Base-by-base conservation (phyloP, 2,888 invertebrate genomes). In the Pardosa pseudoannulata region DNA sequence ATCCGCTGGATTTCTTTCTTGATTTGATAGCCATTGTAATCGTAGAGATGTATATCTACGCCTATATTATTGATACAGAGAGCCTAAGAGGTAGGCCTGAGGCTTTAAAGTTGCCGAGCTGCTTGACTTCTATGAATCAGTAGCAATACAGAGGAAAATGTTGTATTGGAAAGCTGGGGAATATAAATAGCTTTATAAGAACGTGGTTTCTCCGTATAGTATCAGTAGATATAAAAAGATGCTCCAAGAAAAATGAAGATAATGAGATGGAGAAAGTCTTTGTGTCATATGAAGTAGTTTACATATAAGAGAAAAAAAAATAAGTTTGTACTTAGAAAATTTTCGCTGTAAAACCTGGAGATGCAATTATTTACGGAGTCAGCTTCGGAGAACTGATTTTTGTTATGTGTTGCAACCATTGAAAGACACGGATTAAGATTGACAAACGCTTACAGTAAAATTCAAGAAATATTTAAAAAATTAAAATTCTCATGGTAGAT, bases 11-110 rank as follows among this genome's bases (percentile, higher is more conserved):
- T 85, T 86, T 79, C 85, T 73, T 79, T 79, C 79, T 86, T 86
- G 85, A 86, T 86, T 86, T 79, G 85, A 79, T 79, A 79, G 79
- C 79, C 62, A 78, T 86, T 86, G 85, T 79, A 86, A 86, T 86
- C 85, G 79, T 71, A 86, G 79, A 86, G 74, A 79, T 79, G 85
- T 79, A 86, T 75, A 86, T 79, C 79, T 70, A 71, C 56, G 78
- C 28, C 76, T 83, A 64, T 73, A 79, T 79, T 86, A 86, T 86
- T 86, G 85, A 79, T 79, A 85, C 78, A 62, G 36, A 41, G 62
- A 79, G 39, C 73, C 70, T 76, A 83, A 76, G 71, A 72, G 71
- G 71, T 70, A 68, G 36, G 76, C 82, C 72, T 65, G 65, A 50
- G 82, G 82, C 82, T 62, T 83, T 81, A 72, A 65, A 80, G 65